A percentile compares a stretch with the other conserved stretches of the same genome.
Evolutionary conservation across 1,140 invertebrate species (phyloP).

Genomic region (Choristoneura fumiferana): DNA sequence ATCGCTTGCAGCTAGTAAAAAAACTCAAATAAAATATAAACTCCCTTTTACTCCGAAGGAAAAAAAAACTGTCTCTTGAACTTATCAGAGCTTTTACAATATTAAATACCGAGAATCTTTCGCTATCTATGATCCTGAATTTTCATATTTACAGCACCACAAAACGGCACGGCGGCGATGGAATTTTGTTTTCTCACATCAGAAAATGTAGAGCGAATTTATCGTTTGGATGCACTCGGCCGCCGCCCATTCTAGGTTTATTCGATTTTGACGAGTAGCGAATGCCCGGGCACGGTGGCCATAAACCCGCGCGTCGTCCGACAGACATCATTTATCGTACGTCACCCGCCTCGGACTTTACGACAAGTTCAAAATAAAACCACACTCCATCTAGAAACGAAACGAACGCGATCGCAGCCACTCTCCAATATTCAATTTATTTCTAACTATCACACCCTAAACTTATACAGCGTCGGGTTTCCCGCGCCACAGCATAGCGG

Average conservation of each 20-base stretch:
- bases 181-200: too few species aligned
- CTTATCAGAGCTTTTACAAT: too few species aligned
- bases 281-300: not conserved
- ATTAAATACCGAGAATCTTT: too few species aligned
- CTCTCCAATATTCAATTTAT: conserved; percentile 67
- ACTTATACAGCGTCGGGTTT: conserved; percentile 24
- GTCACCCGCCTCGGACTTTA: conserved; percentile 40
- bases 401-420: conserved; percentile 36
- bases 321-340: conserved; percentile 32
- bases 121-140: too few species aligned
- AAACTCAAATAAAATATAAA: too few species aligned
- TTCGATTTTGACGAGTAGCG: conserved; percentile 6
- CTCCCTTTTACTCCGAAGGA: too few species aligned
- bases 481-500: conserved; percentile 25
- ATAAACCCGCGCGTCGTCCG: conserved; percentile 21
- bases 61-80: too few species aligned
- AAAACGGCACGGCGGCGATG: too few species aligned
- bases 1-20: too few species aligned
- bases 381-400: conserved; percentile 43
- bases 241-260: not conserved
- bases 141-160: too few species aligned
- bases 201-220: not conserved
- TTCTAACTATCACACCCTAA: conserved; percentile 53
- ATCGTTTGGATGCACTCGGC: not conserved
- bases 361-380: conserved; percentile 47